These are phyloP conservation scores for Bubalus kerabau DNA, from an alignment of 2,113 vertebrate genomes.

Conservation along the genomic window DNA sequence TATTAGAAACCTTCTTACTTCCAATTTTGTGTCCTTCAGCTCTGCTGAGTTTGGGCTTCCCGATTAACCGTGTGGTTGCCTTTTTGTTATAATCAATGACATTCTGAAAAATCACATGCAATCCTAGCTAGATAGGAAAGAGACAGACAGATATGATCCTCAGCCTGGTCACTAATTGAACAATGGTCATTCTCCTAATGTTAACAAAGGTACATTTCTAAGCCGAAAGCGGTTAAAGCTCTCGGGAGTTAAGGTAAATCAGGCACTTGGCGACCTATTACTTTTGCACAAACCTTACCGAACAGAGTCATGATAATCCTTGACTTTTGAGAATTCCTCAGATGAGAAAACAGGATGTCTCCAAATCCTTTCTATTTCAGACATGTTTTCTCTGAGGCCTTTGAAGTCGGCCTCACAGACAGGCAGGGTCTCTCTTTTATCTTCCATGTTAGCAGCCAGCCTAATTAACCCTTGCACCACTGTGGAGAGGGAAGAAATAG, in stretches of 20 bases:
- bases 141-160: not conserved
- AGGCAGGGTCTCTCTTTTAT: slow-evolving; percentile 65
- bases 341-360: slow-evolving; percentile 68
- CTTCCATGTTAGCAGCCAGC: slow-evolving; percentile 68
- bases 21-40: not conserved
- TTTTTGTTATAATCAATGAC: not conserved
- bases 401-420: slow-evolving; percentile 65
- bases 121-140: not conserved
- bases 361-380: slow-evolving; percentile 76
- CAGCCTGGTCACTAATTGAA: not conserved
- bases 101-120: not conserved
- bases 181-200: not conserved
- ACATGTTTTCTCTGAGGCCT: slow-evolving; percentile 77
- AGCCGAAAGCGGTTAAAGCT: not conserved
- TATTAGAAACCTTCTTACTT: not conserved
- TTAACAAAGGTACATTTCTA: not conserved
- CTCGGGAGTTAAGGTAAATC: not conserved
- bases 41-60: not conserved
- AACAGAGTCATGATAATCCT: slow-evolving; percentile 76
- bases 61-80: not conserved
- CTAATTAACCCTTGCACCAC: slow-evolving; percentile 77
- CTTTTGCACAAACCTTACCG: slow-evolving; percentile 72
- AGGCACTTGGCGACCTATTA: not conserved
- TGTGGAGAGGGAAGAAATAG: slow-evolving; percentile 75
- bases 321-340: slow-evolving; percentile 71